These are phyloP conservation scores for Pogona vitticeps DNA, from an alignment of 2,113 vertebrate genomes.

Conservation along the genomic window DNA sequence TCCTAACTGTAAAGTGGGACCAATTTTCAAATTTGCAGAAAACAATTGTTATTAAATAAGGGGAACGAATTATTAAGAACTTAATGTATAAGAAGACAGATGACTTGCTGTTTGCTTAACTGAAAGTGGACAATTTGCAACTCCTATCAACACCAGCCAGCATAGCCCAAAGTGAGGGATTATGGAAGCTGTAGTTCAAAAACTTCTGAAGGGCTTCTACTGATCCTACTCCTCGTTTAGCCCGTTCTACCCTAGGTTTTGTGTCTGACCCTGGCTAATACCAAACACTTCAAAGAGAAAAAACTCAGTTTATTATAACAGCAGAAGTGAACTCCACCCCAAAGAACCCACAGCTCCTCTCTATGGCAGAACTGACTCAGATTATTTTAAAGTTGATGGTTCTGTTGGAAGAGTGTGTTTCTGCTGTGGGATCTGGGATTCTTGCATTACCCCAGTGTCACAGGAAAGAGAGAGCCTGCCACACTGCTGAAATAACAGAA, in stretches of 20 bases:
- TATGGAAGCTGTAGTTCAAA: background rate
- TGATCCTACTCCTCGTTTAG: background rate
- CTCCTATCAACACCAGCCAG: too few species aligned
- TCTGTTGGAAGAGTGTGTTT: background rate
- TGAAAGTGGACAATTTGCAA: too few species aligned
- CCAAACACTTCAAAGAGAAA: background rate
- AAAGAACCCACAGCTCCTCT: background rate
- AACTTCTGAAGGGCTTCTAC: background rate
- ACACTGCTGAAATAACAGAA: background rate
- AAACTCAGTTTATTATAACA: background rate
- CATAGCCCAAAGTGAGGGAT: too few species aligned
- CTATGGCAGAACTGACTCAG: background rate
- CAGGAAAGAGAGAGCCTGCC: too few species aligned
- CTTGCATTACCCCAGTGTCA: background rate
- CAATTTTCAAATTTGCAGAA: constrained; percentile 1
- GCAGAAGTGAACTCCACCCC: too few species aligned
- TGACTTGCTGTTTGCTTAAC: too few species aligned
- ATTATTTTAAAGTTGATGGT: background rate
- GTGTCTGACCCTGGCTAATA: background rate
- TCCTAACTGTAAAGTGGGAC: too few species aligned
- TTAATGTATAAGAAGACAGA: background rate
- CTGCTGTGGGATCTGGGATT: background rate
- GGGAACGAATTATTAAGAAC: background rate
- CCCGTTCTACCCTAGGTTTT: background rate
- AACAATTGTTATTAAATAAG: constrained; percentile 2